Percentiles rank a stretch among this genome's conserved stretches.
phyloP scores from a whole-genome alignment of 2,888 invertebrate genomes.

The Cosmorhoe ocellata region DNA sequence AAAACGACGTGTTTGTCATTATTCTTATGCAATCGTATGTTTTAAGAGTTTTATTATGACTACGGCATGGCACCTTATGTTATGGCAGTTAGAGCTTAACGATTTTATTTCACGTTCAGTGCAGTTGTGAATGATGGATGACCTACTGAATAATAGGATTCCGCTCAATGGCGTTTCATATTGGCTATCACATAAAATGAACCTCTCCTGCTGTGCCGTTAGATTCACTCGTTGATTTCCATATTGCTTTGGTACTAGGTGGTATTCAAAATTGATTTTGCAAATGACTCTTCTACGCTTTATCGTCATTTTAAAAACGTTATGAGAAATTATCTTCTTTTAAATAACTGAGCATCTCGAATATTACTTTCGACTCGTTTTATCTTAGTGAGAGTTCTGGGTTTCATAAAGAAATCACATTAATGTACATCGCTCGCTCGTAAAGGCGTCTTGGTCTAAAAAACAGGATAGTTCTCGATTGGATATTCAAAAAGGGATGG shows the following conservation, averaged over 20 bases:
- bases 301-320: too few species aligned
- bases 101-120: slow-evolving; percentile 1
- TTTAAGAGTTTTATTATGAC: too few species aligned
- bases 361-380: slow-evolving; percentile 2
- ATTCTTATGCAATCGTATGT: too few species aligned
- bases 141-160: slow-evolving; percentile 12
- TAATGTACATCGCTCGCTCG: slow-evolving; percentile 5
- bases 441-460: slow-evolving; percentile 16
- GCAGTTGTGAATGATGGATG: background rate
- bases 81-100: too few species aligned
- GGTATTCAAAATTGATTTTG: background rate
- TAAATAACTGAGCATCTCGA: background rate
- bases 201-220: slow-evolving; percentile 2
- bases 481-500: slow-evolving; percentile 9
- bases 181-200: slow-evolving; percentile 21
- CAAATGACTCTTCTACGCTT: background rate
- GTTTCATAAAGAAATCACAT: slow-evolving; percentile 1
- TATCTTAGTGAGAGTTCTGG: background rate
- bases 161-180: slow-evolving; percentile 18
- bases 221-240: slow-evolving; percentile 4
- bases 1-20: too few species aligned
- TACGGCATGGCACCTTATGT: too few species aligned
- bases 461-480: background rate
- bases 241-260: slow-evolving; percentile 1
- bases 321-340: too few species aligned